Base-by-base conservation (phyloP, 2,113 vertebrate genomes). In the human region DNA sequence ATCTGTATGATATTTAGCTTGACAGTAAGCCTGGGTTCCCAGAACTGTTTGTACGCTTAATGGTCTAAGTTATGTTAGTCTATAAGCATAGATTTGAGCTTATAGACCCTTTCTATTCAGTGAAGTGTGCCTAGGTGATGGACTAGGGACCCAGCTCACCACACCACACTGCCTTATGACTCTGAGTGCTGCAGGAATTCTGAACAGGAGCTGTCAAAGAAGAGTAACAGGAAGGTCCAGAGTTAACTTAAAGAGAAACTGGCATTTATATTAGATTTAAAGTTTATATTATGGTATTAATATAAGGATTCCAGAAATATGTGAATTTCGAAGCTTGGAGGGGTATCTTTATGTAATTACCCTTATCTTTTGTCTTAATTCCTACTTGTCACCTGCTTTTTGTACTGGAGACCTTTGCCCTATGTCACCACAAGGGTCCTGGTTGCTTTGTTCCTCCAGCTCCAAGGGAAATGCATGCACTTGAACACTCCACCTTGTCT, bases 271-370 rank as follows among this genome's bases (percentile, higher is more conserved):
- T 32, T 89, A 92, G 66, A 73, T 90, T 73, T 59, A 81, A 82
- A 86, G 73, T 80, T 17, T 48, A 89, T 13, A 25, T 10, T 35
- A 86, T 70, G 93, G 14, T 82, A 20, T 87, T 72, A 85, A 16
- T 32, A 35, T 9, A 90, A 88, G 4, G n/a, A 66, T 79, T 84
- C 25, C 22, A 45, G 72, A 90, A 70, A n/a, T 50, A 25, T 5
- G n/a, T 76, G 89, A 87, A 95, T 97, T 93, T 57, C 48, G 61
- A 94, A 89, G 45, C 18, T 64, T 48, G 32, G 18, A 8, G 5
- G 45, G 48, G 5, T 12, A 88, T 18, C 55, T 96, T 95, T 76
- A 57, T 14, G 3, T 30, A 64, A 70, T 85, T 45, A 43, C 10
- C 18, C 25, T 81, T 64, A 4, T 79, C n/a, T 64, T 75, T 30